phyloP scores from a whole-genome alignment of 2,888 invertebrate genomes.

The Petrolisthes manimaculis region DNA sequence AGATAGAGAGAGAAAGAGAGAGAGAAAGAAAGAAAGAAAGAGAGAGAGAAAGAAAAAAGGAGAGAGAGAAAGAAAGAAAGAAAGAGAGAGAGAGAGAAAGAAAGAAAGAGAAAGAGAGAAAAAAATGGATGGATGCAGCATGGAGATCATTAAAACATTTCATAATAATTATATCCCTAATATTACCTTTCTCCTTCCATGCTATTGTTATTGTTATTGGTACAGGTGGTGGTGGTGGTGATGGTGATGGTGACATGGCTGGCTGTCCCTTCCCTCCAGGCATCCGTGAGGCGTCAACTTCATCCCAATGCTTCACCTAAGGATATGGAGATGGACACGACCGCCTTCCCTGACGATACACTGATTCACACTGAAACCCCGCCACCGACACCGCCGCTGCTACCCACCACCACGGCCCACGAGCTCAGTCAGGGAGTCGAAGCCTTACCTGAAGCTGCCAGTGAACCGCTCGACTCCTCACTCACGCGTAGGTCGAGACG shows the following conservation, averaged over 20 bases:
- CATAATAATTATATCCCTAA: neutral
- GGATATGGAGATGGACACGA: neutral
- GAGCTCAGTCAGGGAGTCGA: too few relatives aligned
- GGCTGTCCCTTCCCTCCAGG: neutral
- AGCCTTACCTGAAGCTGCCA: neutral
- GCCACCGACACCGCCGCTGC: neutral
- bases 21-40: too few relatives aligned
- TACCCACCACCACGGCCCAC: neutral
- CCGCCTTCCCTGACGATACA: neutral
- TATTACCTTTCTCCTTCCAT: conserved; percentile 1
- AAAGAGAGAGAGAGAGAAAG: conserved; percentile 30
- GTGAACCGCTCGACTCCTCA: neutral
- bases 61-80: too few relatives aligned
- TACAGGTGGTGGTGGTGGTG: conserved; percentile 16
- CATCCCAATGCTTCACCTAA: neutral
- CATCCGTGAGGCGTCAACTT: conserved; percentile 13
- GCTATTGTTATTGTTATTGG: neutral
- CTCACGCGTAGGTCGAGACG: neutral
- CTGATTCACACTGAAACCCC: neutral
- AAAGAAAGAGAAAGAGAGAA: conserved; percentile 27
- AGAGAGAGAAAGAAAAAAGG: too few relatives aligned
- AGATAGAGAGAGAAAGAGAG: too few relatives aligned
- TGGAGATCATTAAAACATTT: neutral
- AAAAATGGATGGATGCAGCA: neutral
- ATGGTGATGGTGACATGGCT: neutral